A percentile compares a stretch with the other conserved stretches of the same genome.
These are phyloP conservation scores for Leptinotarsa haldemani DNA, from an alignment of 2,888 invertebrate genomes.

Conservation along the genomic window DNA sequence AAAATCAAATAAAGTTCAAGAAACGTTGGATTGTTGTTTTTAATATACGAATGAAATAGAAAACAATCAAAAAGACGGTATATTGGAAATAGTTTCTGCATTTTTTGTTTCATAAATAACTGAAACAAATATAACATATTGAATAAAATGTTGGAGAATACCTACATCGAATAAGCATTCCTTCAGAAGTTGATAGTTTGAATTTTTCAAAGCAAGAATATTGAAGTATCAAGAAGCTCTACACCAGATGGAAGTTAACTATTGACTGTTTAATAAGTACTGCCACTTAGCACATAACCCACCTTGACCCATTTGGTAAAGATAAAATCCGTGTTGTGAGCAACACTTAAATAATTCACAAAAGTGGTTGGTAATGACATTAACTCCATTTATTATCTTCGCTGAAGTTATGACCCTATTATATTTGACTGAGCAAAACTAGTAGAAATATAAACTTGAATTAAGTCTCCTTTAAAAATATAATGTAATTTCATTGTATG, in stretches of 20 bases:
- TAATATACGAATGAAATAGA: too few relatives aligned
- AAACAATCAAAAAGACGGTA: too few relatives aligned
- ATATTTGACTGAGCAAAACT: slow-evolving; percentile 46
- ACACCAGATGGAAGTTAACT: slow-evolving; percentile 13
- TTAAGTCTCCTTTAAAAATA: slow-evolving; percentile 11
- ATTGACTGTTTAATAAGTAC: slow-evolving; percentile 11
- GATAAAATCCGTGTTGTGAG: slow-evolving; percentile 19
- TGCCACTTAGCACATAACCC: slow-evolving; percentile 5
- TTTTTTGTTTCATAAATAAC: too few relatives aligned
- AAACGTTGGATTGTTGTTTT: too few relatives aligned
- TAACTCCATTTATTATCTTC: slow-evolving; percentile 26
- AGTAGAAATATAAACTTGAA: slow-evolving; percentile 23
- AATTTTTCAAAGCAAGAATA: neutral
- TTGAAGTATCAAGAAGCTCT: neutral
- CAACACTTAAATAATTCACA: slow-evolving; percentile 20
- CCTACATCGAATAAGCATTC: too few relatives aligned
- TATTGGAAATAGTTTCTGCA: too few relatives aligned
- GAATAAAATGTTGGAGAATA: too few relatives aligned
- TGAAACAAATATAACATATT: too few relatives aligned
- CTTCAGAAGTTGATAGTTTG: too few relatives aligned
- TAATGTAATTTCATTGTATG: neutral
- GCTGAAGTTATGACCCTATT: slow-evolving; percentile 25
- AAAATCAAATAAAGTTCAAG: too few relatives aligned
- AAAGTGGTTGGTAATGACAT: slow-evolving; percentile 28
- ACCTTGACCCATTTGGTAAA: slow-evolving; percentile 23